Evolutionary conservation across 2,888 invertebrate species (phyloP), one percentile per base, ranked within the genome.

Genomic region (Neoscelio sp.): DNA sequence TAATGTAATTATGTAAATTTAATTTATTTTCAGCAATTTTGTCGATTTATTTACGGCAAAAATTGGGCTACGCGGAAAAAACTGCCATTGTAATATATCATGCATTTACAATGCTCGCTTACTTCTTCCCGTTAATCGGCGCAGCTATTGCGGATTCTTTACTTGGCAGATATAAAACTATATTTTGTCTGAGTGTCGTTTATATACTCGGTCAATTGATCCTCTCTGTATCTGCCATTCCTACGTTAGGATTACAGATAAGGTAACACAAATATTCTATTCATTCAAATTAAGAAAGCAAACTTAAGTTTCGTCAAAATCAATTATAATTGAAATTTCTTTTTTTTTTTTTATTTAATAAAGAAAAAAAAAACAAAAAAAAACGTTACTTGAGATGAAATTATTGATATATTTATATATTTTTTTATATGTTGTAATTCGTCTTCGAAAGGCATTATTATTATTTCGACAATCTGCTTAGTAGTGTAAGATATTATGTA

Each of bases 61-160:
- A 96, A 87, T 91, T 99, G 80, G 91, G 92, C 0, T 97, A 95
- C 90, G 89, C 91, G 12, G 94, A 95, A 84, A 93, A 95, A 82
- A 92, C 93, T 0, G 94, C 98, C 0, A 98, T 97, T 0, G 94
- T 97, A 62, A 93, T 98, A 67, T 99, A 96, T 91, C 99, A 99
- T 90, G 91, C 93, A 1, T 99, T 98, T 90, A 94, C 95, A 0
- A 96, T 96, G 94, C 92, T 98, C 84, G 96, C 96, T 6, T 99
- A 96, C 92, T 95, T 97, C 91, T 96, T 96, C 81, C 98, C 98
- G 0, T 83, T 98, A 1, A 85, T 98, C 23, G 99, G 99, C 1
- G 99, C 99, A 18, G 96, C 99, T 87, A 91, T 99, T 30, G 98
- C 99, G 0, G 99, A 99, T 90, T 96, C 97, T 73, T 95, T 94